Base-by-base conservation (phyloP, 2,888 invertebrate species). In the Megaustenia siamemsis region DNA sequence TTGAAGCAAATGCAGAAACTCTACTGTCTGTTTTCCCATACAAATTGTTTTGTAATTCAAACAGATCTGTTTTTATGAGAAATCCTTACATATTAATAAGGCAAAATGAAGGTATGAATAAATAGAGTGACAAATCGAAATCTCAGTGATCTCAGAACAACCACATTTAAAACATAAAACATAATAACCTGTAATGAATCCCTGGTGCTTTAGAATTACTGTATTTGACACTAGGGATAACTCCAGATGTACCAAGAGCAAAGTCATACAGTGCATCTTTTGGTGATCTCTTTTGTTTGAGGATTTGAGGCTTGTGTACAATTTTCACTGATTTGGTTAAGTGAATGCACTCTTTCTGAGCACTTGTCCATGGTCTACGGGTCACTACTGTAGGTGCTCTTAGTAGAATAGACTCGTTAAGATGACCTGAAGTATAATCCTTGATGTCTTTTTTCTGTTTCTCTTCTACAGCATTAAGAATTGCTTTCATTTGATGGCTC, bases 391-490 rank as follows among this genome's bases (percentile, higher is more conserved):
- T 24, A 10, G 86, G 84, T 43, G 88, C 87, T 84, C 89, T 89
- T 45, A 85, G 87, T 8, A 93, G 87, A 49, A 91, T 89, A 24
- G 90, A 88, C 81, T 93, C 93, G 89, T 93, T 93, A 38, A 93
- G 88, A 86, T 93, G 93, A 40, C 93, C 93, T 66, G 89, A 90
- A 38, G 92, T 90, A 86, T 88, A 93, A 69, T 90, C 90, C 83
- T 89, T 85, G 35, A 93, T 91, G 83, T 93, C 93, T 69, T 90
- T 88, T 84, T 92, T 91, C 76, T 93, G 93, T 60, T 91, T 90
- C 21, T 80, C 87, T 63, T 92, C 90, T 1, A 91, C 88, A 88
- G 90, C 89, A 86, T 93, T 91, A 8, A 93, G 89, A 15, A 93
- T 87, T 66, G 90, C 86, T 28, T 89, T 88, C 5, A 93, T 90